phyloP scores from a whole-genome alignment of 2,797 vertebrate genomes.

The Pseudomugil tenellus region DNA sequence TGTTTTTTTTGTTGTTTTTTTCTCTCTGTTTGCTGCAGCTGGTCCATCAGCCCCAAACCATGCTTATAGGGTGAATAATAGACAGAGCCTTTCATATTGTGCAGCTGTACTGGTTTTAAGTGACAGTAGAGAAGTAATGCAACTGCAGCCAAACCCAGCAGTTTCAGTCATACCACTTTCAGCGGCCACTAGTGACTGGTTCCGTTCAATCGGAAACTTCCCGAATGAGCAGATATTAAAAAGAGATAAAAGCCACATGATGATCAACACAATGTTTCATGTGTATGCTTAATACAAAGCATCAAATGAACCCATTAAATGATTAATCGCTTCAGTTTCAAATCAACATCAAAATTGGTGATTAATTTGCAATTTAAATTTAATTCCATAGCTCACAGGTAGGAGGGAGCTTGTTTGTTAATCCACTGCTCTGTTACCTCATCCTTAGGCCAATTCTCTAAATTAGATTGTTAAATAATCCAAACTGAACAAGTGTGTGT shows the following conservation, averaged over 20 bases:
- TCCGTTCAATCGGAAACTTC: neutral
- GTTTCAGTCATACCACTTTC: neutral
- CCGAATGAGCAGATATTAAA: neutral
- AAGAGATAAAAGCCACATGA: neutral
- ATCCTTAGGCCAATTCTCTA: neutral
- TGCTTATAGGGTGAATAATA: neutral
- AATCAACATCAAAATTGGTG: slow-evolving; percentile 6
- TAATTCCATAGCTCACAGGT: neutral
- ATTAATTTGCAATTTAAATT: neutral
- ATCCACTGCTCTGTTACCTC: neutral
- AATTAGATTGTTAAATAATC: slow-evolving; percentile 25
- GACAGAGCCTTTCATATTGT: neutral
- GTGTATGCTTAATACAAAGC: neutral
- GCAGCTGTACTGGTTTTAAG: neutral
- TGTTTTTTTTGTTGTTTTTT: slow-evolving; percentile 1
- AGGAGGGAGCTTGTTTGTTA: slow-evolving; percentile 3
- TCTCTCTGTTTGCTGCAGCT: slow-evolving; percentile 8
- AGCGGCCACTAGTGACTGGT: neutral
- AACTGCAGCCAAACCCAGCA: neutral
- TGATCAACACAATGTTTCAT: neutral
- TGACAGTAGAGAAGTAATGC: neutral
- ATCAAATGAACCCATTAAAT: slow-evolving; percentile 2
- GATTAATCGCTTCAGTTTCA: neutral
- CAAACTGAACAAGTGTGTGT: neutral
- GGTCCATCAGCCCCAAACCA: slow-evolving; percentile 7